Base-by-base conservation (phyloP, 2,888 invertebrate species). In the Zygaena filipendulae region DNA sequence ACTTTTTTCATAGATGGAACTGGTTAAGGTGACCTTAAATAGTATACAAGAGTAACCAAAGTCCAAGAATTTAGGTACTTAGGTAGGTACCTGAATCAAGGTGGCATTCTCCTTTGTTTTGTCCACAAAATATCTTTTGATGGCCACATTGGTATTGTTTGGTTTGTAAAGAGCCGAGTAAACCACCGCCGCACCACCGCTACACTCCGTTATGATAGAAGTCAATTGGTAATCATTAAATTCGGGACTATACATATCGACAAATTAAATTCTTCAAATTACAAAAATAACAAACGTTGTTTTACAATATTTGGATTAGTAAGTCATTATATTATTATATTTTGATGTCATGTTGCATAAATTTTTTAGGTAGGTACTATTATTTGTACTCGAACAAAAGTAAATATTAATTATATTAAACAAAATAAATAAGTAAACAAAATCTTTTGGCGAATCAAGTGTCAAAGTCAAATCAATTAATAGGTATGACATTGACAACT, bases 51-150 rank as follows among this genome's bases (percentile, higher is more conserved):
- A n/a, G n/a, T n/a, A n/a, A n/a, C n/a, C n/a, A n/a, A n/a, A n/a
- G n/a, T n/a, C n/a, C n/a, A n/a, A n/a, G n/a, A n/a, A n/a, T n/a
- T n/a, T n/a, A n/a, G n/a, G n/a, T n/a, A n/a, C n/a, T n/a, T n/a
- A n/a, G n/a, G n/a, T n/a, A n/a, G n/a, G n/a, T 59, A 79, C 84
- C 69, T 84, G 82, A 46, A 86, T 83, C 40, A 85, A 60, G 51
- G 63, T 72, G 6, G 82, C 83, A 45, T 88, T 85, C 36, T 75
- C 75, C 44, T 83, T 85, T 10, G 84, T 82, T 51, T 84, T 85
- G 48, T 92, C 91, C 59, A 91, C 82, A 49, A 88, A 86, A 61
- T 88, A 90, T 49, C 87, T 85, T 53, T 91, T 91, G 16, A 91
- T 69, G 3, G 90, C 88, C 30, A 91, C 85, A 69, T 86, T 81